Evolutionary conservation across 2,113 vertebrate genomes (phyloP).

Genomic region (Arizona elegans): DNA sequence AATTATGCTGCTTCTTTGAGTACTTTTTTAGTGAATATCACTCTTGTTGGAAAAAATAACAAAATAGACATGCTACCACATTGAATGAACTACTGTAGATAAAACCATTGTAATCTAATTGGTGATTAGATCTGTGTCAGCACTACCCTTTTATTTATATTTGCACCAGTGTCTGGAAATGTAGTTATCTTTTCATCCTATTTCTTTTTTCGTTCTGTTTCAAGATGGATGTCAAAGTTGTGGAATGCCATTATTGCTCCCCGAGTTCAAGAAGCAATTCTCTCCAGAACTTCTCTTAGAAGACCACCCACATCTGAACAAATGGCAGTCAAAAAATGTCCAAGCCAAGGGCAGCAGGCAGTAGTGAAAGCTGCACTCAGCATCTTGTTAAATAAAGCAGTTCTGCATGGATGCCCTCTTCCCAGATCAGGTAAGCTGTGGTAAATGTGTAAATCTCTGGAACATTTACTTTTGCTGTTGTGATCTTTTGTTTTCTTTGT

Average conservation of each 20-base stretch:
- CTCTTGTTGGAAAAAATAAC: not conserved
- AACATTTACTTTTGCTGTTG: not conserved
- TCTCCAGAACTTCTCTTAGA: constrained; percentile 83
- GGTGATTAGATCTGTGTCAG: not conserved
- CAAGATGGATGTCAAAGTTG: constrained; percentile 89
- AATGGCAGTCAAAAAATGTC: constrained; percentile 68
- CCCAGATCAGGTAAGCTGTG: constrained; percentile 78
- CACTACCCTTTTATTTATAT: not conserved
- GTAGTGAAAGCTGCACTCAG: constrained; percentile 93
- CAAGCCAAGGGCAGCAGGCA: constrained; percentile 88
- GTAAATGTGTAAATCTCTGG: not conserved
- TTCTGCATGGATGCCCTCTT: constrained; percentile 87
- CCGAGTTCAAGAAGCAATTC: constrained; percentile 87
- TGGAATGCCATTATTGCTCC: constrained; percentile 92
- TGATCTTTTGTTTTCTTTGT: not conserved
- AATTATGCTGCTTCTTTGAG: not conserved
- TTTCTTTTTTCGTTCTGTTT: not conserved
- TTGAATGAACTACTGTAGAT: not conserved
- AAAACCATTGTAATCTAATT: not conserved
- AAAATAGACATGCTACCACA: not conserved
- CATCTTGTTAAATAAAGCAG: constrained; percentile 91
- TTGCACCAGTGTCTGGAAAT: not conserved
- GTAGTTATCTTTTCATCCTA: not conserved
- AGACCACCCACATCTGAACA: constrained; percentile 66
- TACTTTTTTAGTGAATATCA: not conserved